Base-by-base conservation (phyloP, 2,888 invertebrate genomes). In the Brachypalpus laphriformis region DNA sequence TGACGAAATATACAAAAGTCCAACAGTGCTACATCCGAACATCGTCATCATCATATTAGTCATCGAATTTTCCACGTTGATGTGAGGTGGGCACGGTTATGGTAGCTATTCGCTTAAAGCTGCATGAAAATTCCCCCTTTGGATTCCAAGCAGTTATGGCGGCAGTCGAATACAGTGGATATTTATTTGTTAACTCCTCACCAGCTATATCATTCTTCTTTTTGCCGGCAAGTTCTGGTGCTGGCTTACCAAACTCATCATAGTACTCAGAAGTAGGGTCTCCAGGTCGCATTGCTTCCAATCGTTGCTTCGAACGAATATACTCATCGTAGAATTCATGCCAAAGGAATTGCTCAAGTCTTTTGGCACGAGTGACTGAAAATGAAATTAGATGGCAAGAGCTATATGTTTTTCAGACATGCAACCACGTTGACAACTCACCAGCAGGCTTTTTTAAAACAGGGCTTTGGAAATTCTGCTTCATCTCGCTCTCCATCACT, bases 71-170 rank as follows among this genome's bases (percentile, higher is more conserved):
- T 18, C 90, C 91, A 0, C 87, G 87, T 68, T 91, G 90, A 28
- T 89, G 86, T 0, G 88, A 20, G 1, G 89, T 87, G 2, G 91
- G 90, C 6, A 89, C 78, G 11, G 89, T 90, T 9, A 91, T 89
- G 0, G 82, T 78, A 59, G 89, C 89, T 2, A 82, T 88, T 2
- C 87, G 89, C 47, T 88, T 89, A 18, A 91, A 91, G 6, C 88
- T 89, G 54, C 89, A 89, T 0, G 89, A 87, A 34, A 86, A 68
- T 70, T 90, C 89, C n/a, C 91, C 91, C 0, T 88, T 87, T 0
- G 89, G 89, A 87, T 91, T 91, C 89, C 89, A 91, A 0, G 89
- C 18, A 0, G 91, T 90, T 31, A 91, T 90, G 0, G 90, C 90
- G 0, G 88, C 87, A 2, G 91, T 90, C 28, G 89, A 88, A 78